A percentile compares a stretch with the other conserved stretches of the same genome.
Evolutionary conservation across 1,140 invertebrate species (phyloP).

Genomic region (Pogonognathellus flavescens): DNA sequence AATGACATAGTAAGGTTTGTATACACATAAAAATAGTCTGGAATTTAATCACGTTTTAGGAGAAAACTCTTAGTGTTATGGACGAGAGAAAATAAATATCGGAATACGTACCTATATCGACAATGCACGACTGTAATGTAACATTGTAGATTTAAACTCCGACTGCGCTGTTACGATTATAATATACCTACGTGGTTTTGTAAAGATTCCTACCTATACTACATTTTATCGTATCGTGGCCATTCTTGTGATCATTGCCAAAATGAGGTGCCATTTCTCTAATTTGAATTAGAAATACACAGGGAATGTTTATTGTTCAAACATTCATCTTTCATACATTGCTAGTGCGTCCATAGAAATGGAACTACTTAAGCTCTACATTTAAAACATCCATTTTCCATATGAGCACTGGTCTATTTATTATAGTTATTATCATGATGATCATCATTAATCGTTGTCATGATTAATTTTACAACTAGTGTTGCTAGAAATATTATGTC

Average conservation of each 20-base stretch:
- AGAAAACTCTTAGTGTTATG: neutral
- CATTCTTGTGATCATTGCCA: conserved; percentile 59
- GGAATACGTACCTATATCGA: conserved; percentile 4
- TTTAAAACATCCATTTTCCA: conserved; percentile 31
- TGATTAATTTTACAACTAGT: conserved; percentile 33
- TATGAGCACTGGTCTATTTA: conserved; percentile 41
- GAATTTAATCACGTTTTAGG: too few relatives aligned
- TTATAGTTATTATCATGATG: conserved; percentile 17
- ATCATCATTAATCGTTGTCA: conserved; percentile 16
- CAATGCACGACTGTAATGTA: conserved; percentile 47
- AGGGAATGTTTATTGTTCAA: conserved; percentile 22
- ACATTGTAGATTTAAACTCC: neutral
- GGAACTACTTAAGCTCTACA: conserved; percentile 7
- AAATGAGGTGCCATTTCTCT: conserved; percentile 57
- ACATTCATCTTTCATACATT: conserved; percentile 2
- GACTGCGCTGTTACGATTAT: conserved; percentile 7
- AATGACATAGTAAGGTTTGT: too few relatives aligned
- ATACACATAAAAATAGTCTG: too few relatives aligned
- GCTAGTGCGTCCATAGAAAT: neutral
- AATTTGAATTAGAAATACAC: conserved; percentile 25
- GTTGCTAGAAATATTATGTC: conserved; percentile 29
- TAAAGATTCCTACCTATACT: conserved; percentile 33
- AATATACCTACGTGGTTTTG: conserved; percentile 35
- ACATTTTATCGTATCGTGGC: conserved; percentile 53
- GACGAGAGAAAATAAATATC: neutral